These are phyloP conservation scores for Pseudomyrmex cubaensis DNA, from an alignment of 1,140 invertebrate species.

Conservation along the genomic window DNA sequence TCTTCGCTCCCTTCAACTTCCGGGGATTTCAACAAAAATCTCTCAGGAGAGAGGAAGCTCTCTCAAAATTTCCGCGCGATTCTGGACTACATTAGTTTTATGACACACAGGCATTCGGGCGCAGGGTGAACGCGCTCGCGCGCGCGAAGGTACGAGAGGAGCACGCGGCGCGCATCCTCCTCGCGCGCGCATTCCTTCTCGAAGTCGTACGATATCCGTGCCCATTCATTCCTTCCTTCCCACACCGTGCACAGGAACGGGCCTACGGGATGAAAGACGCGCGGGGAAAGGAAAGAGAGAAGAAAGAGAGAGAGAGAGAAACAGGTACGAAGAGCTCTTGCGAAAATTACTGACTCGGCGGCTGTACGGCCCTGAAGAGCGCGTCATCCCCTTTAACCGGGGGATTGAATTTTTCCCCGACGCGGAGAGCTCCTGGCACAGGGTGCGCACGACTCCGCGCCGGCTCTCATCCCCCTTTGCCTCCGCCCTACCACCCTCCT, in stretches of 20 bases:
- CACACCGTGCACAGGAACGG: constrained; percentile 9
- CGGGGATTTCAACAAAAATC: constrained; percentile 22
- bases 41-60: background rate
- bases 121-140: background rate
- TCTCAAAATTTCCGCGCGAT: constrained; percentile 31
- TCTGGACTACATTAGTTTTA: constrained; percentile 35
- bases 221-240: constrained; percentile 62
- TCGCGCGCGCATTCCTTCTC: constrained; percentile 21
- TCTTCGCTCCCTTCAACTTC: background rate
- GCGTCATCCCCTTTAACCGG: constrained; percentile 83
- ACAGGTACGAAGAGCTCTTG: constrained; percentile 50
- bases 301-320: constrained; percentile 3
- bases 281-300: background rate
- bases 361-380: constrained; percentile 71
- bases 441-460: constrained; percentile 76
- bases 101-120: background rate
- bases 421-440: constrained; percentile 78
- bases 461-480: too few species aligned
- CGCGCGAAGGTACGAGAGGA: background rate
- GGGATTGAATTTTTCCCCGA: constrained; percentile 84
- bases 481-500: constrained; percentile 43
- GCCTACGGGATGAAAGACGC: constrained; percentile 34
- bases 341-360: constrained; percentile 70
- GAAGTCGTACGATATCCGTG: constrained; percentile 47
- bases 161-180: constrained; percentile 8